Percentiles rank a stretch among this genome's conserved stretches.
Evolutionary conservation across 2,113 vertebrate genomes (phyloP).

Genomic region (Trematocara macrostoma): DNA sequence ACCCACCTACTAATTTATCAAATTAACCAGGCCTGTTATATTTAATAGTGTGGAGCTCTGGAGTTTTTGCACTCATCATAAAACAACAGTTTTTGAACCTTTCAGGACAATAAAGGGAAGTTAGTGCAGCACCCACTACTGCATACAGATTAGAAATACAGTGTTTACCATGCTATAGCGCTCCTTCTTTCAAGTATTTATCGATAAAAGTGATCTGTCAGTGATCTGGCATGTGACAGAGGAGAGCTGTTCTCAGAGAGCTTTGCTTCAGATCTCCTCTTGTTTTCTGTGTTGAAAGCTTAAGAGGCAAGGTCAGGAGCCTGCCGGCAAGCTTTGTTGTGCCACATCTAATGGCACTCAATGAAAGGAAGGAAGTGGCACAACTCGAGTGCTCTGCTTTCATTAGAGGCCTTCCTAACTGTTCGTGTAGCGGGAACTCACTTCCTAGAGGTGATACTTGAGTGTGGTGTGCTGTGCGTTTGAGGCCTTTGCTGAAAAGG

Average conservation of each 20-base stretch:
- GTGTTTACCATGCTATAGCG: neutral
- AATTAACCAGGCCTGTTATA: constrained; percentile 19
- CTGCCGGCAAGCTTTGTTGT: constrained; percentile 11
- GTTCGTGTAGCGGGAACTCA: neutral
- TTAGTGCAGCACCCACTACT: neutral
- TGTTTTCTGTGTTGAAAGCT: constrained; percentile 40
- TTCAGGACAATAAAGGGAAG: constrained; percentile 55
- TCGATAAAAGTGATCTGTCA: constrained; percentile 33
- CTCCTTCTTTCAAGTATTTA: constrained; percentile 3
- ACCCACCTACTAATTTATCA: constrained; percentile 19
- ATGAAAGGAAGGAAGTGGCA: constrained; percentile 51
- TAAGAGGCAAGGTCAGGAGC: constrained; percentile 1
- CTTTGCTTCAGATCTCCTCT: neutral
- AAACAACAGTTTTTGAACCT: constrained; percentile 6
- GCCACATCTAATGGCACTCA: constrained; percentile 9
- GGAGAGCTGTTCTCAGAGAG: neutral
- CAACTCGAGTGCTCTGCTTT: neutral
- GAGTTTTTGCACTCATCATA: neutral
- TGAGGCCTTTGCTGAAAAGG: neutral
- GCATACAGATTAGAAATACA: constrained; percentile 12
- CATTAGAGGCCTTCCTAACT: neutral
- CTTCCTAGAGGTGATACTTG: constrained; percentile 4
- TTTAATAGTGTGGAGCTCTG: neutral
- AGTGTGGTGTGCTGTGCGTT: neutral
- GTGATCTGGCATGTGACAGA: neutral